These are phyloP conservation scores for Oscarella lobularis DNA, from an alignment of 37 sponge, comb jelly and placozoan genomes.

Conservation along the genomic window DNA sequence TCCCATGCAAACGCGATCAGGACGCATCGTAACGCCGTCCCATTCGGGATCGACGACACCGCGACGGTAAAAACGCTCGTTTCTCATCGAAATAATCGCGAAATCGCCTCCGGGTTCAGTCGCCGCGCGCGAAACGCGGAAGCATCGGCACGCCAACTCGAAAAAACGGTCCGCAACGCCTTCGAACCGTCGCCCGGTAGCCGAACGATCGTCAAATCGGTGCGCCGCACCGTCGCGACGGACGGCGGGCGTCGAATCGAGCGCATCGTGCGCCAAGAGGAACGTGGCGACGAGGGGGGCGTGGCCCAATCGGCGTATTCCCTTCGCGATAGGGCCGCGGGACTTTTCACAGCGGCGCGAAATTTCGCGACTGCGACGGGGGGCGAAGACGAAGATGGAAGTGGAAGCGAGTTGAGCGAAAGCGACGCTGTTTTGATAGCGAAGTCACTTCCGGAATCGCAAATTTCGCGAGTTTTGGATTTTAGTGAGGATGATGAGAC, in stretches of 20 bases:
- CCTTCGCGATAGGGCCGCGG: not conserved
- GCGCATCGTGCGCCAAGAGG: not conserved
- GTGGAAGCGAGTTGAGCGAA: not conserved
- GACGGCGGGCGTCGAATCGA: not conserved
- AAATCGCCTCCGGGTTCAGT: not conserved
- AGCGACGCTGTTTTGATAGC: not conserved
- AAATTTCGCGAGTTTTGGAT: no score
- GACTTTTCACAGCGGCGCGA: not conserved
- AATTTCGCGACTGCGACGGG: not conserved
- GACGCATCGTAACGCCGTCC: slow-evolving; percentile 1
- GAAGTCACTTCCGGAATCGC: not conserved
- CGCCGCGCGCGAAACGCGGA: not conserved
- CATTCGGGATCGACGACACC: no score
- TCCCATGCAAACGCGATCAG: not conserved
- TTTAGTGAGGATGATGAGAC: no score
- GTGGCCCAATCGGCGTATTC: no score
- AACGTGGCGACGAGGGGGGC: not conserved
- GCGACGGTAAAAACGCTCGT: not conserved
- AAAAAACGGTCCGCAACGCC: not conserved
- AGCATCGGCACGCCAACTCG: not conserved
- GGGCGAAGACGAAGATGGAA: not conserved
- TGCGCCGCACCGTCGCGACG: not conserved
- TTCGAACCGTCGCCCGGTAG: no score
- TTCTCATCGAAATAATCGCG: not conserved
- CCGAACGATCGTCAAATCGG: not conserved